Percentiles rank a stretch among this genome's conserved stretches.
These are phyloP conservation scores for Panonychus citri DNA, from an alignment of 1,140 invertebrate species.

Conservation along the genomic window DNA sequence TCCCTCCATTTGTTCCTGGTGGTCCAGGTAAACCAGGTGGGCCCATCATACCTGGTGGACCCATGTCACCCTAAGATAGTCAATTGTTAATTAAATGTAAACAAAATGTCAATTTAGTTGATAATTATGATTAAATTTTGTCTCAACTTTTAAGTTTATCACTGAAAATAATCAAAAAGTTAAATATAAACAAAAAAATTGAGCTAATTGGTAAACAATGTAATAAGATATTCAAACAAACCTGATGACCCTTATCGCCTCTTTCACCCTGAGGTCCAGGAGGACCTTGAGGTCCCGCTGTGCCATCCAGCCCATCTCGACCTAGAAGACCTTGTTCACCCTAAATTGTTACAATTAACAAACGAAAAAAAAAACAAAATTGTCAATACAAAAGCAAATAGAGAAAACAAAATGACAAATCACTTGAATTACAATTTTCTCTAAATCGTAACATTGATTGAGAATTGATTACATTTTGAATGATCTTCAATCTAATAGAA, in stretches of 20 bases:
- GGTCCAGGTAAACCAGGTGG: conserved; percentile 51
- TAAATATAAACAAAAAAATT: no score
- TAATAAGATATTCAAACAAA: no score
- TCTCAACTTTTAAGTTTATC: no score
- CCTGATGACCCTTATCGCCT: conserved; percentile 2
- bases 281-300: conserved; percentile 19
- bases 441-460: neutral
- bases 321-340: neutral
- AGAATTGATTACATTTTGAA: neutral
- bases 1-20: conserved; percentile 50
- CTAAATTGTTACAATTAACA: neutral
- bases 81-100: conserved; percentile 31
- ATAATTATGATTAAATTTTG: no score
- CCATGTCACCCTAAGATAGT: conserved; percentile 44
- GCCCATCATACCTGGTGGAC: conserved; percentile 58
- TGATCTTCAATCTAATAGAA: neutral
- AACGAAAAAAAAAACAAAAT: neutral
- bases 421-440: neutral
- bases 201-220: no score
- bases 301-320: conserved; percentile 2
- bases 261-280: conserved; percentile 27
- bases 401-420: neutral
- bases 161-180: no score
- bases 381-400: neutral
- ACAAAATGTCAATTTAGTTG: conserved; percentile 8